These are phyloP conservation scores for Pachypeltis micranthus DNA, from an alignment of 1,140 invertebrate species.

Conservation along the genomic window DNA sequence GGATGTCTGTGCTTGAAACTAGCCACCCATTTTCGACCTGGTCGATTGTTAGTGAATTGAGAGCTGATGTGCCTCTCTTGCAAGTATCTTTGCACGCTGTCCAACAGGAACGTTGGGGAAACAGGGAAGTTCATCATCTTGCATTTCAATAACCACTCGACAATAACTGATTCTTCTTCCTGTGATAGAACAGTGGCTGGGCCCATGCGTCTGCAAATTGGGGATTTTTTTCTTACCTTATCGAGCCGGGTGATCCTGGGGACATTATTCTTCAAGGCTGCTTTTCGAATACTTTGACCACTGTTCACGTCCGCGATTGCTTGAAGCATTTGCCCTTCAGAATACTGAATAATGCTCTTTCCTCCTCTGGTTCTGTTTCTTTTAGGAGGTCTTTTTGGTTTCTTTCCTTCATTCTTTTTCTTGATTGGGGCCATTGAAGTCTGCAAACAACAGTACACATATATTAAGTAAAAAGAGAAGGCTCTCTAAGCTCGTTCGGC, in stretches of 20 bases:
- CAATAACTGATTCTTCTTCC: constrained; percentile 30
- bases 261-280: constrained; percentile 6
- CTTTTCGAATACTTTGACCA: constrained; percentile 1
- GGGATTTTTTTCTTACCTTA: constrained; percentile 1
- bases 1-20: constrained; percentile 13
- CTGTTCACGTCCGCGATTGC: constrained; percentile 1
- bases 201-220: constrained; percentile 22
- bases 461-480: background rate
- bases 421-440: constrained; percentile 5
- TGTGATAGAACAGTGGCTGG: constrained; percentile 26
- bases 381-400: background rate
- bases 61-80: constrained; percentile 29
- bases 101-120: background rate
- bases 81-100: constrained; percentile 2
- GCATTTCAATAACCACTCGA: constrained; percentile 30
- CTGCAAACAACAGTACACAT: background rate
- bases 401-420: background rate
- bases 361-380: constrained; percentile 3
- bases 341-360: constrained; percentile 3
- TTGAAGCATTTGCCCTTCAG: constrained; percentile 8
- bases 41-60: constrained; percentile 12
- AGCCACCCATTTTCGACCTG: constrained; percentile 9
- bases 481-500: background rate
- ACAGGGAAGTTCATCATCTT: constrained; percentile 8
- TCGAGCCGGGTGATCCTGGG: background rate